Conservation (phyloP, 1,140 invertebrate species). For the Drosophila busckii region DNA sequence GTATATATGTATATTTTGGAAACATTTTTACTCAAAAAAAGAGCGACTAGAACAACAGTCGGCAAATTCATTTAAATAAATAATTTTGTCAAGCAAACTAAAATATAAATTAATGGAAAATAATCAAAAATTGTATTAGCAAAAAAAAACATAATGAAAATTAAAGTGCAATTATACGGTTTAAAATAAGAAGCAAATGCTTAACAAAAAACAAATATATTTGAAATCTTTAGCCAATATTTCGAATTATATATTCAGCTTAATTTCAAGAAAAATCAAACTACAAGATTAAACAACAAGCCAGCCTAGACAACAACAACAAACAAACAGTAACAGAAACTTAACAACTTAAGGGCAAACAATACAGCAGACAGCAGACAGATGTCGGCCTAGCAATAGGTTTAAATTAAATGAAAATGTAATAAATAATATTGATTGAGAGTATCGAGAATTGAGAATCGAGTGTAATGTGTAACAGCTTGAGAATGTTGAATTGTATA, state of each 20-base stretch:
- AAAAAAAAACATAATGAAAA: constrained; percentile 47
- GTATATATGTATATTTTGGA: constrained; percentile 77
- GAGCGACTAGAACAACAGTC: constrained; percentile 28
- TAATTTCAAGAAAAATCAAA: constrained; percentile 35
- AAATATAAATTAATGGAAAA: constrained; percentile 35
- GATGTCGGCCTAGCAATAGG: no score
- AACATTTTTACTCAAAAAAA: constrained; percentile 65
- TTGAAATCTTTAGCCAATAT: constrained; percentile 48
- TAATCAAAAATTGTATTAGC: constrained; percentile 23
- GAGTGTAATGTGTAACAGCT: constrained; percentile 72
- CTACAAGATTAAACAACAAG: constrained; percentile 21
- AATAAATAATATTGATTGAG: no score
- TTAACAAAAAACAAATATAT: constrained; percentile 38
- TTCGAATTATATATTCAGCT: constrained; percentile 57
- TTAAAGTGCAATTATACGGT: constrained; percentile 74
- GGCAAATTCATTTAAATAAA: constrained; percentile 41
- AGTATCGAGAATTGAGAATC: constrained; percentile 41
- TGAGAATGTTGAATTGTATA: constrained; percentile 76
- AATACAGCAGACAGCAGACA: constrained; percentile 3
- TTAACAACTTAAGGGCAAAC: constrained; percentile 13
- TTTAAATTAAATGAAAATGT: constrained; percentile 7
- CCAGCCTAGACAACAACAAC: constrained; percentile 5
- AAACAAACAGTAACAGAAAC: constrained; percentile 10
- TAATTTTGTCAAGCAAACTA: constrained; percentile 51
- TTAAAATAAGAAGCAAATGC: constrained; percentile 65